Conservation (phyloP, 1,140 invertebrate genomes). For the Hyles euphorbiae region DNA sequence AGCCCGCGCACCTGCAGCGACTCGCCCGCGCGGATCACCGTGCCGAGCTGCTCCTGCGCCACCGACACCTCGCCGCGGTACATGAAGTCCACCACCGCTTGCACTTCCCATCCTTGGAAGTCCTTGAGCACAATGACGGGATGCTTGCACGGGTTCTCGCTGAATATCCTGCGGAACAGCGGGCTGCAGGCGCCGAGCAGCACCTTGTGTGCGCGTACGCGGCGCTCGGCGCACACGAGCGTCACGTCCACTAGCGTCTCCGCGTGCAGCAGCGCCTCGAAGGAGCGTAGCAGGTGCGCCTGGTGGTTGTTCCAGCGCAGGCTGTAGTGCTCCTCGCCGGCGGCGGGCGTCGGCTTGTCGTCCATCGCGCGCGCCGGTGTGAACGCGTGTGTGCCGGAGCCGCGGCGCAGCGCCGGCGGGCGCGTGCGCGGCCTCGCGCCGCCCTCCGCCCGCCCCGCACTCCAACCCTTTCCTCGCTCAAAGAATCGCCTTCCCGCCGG, state of each 20-base stretch:
- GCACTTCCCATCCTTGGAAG: constrained; percentile 89
- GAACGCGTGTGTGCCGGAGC: constrained; percentile 36
- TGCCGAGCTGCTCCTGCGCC: constrained; percentile 86
- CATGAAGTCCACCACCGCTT: constrained; percentile 94
- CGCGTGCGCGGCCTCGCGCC: constrained; percentile 51
- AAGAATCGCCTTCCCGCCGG: constrained; percentile 45
- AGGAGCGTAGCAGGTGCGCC: constrained; percentile 88
- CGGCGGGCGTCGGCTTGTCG: constrained; percentile 53
- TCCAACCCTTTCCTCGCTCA: constrained; percentile 61
- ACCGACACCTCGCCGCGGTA: constrained; percentile 93
- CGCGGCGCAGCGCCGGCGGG: constrained; percentile 27
- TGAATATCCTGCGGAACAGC: constrained; percentile 91
- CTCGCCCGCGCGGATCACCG: constrained; percentile 90
- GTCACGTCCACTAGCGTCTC: constrained; percentile 93
- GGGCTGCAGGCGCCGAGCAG: constrained; percentile 93
- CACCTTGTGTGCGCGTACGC: constrained; percentile 91
- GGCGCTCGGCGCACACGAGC: constrained; percentile 88
- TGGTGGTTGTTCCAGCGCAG: constrained; percentile 95
- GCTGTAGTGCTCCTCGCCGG: constrained; percentile 87
- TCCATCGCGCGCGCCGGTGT: constrained; percentile 53
- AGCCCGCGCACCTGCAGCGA: constrained; percentile 88
- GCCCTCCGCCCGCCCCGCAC: constrained; percentile 53
- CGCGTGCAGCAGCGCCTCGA: constrained; percentile 88
- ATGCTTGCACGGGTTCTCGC: constrained; percentile 94
- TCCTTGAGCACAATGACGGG: constrained; percentile 94